A percentile compares a stretch with the other conserved stretches of the same genome.
These are phyloP conservation scores for Vireo altiloquus DNA, from an alignment of 2,113 vertebrate genomes.

Conservation along the genomic window DNA sequence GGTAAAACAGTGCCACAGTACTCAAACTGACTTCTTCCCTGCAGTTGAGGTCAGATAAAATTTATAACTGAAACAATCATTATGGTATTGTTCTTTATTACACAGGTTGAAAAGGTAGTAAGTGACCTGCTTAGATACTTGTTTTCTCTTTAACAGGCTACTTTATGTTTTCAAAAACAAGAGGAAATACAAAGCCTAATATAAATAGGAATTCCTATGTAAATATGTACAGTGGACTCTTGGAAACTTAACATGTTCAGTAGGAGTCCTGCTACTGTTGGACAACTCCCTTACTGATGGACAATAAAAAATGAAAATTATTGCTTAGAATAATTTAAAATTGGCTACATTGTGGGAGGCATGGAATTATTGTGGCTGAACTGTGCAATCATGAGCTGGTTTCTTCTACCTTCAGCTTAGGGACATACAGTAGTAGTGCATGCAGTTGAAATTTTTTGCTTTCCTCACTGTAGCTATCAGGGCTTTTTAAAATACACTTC, in stretches of 20 bases:
- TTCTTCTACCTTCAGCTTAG: not conserved
- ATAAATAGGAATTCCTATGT: not conserved
- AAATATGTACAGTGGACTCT: rapidly evolving
- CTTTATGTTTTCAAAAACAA: not conserved
- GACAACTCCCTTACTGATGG: not conserved
- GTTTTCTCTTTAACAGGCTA: not conserved
- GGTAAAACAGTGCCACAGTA: not conserved
- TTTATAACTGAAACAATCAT: not conserved
- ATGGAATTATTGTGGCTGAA: not conserved
- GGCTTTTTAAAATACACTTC: rapidly evolving
- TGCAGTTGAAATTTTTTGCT: not conserved
- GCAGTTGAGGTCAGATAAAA: not conserved
- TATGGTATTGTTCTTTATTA: not conserved
- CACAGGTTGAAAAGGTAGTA: not conserved
- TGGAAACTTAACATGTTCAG: not conserved
- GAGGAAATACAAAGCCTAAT: not conserved
- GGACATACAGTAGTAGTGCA: not conserved
- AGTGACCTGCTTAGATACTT: not conserved
- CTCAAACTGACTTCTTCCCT: not conserved
- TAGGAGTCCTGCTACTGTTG: too few species aligned
- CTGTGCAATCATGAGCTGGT: not conserved
- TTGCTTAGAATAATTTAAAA: not conserved
- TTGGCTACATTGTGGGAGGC: rapidly evolving
- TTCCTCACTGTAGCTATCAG: not conserved
- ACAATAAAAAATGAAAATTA: not conserved